Base-by-base conservation (phyloP, 2,888 invertebrate genomes). In the Emmelina monodactyla region DNA sequence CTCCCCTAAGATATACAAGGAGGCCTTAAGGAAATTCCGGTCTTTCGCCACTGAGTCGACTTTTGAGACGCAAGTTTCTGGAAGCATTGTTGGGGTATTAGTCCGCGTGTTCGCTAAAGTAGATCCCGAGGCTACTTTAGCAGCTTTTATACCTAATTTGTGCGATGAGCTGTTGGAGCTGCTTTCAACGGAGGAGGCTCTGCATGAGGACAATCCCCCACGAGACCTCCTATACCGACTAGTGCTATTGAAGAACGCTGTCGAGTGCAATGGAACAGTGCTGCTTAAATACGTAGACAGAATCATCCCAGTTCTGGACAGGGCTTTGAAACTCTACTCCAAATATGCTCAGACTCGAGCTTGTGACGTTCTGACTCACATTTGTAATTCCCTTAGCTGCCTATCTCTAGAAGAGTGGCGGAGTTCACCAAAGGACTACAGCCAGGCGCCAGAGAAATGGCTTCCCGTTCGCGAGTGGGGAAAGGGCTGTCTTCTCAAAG, bases 381-480 rank as follows among this genome's bases (percentile, higher is more conserved):
- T 87, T 1, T 66, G 86, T 49, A 55, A 67, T 43, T 78, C 86
- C 34, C 52, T 93, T 15, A 85, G 88, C 1, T 78, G 71, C 14
- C 75, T 87, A 1, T 83, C 84, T 43, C 81, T 88, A 9, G 68
- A 79, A 28, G 86, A 89, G 55, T 83, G 84, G 70, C 68, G 83
- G 46, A 87, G 87, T 55, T 79, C 83, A 1, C 63, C 82, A 0
- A 67, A 78, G 13, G 82, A 86, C 41, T 87, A 85, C 49, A 84
- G 85, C 13, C 72, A 78, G 25, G 86, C 87, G 0, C 78, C 89
- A 1, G 78, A 85, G 38, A 85, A 88, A 37, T 88, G 87, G 71
- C 73, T 92, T 30, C 86, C 91, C 7, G 82, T 92, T 14, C 82
- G 85, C 14, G 88, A 92, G 46, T 97, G 96, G 96, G 95, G 92